These are phyloP conservation scores for Ptychoptera contaminata DNA, from an alignment of 2,888 invertebrate species.

Conservation along the genomic window DNA sequence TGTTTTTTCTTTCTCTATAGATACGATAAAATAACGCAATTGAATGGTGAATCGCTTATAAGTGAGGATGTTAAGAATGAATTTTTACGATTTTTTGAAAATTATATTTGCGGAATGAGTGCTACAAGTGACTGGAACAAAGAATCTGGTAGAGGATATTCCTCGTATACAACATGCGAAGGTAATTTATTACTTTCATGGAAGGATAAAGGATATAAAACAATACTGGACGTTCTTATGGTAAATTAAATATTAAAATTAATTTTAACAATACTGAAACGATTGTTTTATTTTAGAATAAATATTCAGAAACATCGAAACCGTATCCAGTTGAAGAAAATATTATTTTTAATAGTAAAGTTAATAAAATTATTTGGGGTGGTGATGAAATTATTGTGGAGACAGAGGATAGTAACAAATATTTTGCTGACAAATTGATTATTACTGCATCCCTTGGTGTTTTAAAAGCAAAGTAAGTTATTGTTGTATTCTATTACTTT, in stretches of 20 bases:
- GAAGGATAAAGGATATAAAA: constrained; percentile 55
- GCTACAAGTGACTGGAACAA: constrained; percentile 33
- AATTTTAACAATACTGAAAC: no score
- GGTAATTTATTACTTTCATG: constrained; percentile 56
- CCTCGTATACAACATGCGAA: constrained; percentile 48
- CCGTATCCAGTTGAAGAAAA: neutral
- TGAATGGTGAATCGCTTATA: no score
- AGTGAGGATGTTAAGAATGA: no score
- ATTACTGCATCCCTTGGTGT: neutral
- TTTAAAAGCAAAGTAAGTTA: neutral
- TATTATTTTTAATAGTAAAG: neutral
- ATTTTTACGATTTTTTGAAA: constrained; percentile 39
- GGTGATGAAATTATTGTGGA: neutral
- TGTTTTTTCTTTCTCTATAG: neutral
- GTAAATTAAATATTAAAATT: constrained; percentile 29
- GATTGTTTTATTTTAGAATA: neutral
- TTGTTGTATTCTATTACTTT: neutral
- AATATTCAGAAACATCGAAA: neutral
- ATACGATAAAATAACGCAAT: no score
- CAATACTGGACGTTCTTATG: constrained; percentile 49
- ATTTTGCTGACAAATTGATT: neutral
- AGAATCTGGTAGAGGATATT: constrained; percentile 41
- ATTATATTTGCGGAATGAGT: constrained; percentile 3
- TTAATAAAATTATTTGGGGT: neutral
- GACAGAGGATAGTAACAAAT: neutral